These are phyloP conservation scores for Labroides dimidiatus DNA, from an alignment of 2,797 vertebrate species.

Conservation along the genomic window DNA sequence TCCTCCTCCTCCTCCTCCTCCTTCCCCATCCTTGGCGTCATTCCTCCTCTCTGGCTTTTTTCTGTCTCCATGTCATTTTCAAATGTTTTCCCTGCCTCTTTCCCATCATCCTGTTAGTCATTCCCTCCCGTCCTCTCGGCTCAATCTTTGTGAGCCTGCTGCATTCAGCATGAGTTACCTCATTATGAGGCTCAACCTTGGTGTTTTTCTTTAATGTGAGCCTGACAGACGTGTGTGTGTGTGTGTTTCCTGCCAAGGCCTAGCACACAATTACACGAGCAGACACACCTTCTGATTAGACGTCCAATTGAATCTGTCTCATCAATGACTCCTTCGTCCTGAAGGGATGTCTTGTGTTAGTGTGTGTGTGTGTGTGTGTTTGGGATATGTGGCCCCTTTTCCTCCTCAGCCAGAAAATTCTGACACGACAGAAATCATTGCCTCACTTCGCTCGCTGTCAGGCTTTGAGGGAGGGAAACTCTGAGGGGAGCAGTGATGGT, in stretches of 20 bases:
- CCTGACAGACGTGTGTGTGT: too few species aligned
- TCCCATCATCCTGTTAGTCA: slow-evolving; percentile 45
- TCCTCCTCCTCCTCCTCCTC: slow-evolving; percentile 5
- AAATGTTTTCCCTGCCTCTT: slow-evolving; percentile 24
- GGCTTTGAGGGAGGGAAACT: slow-evolving; percentile 13
- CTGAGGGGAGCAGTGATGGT: slow-evolving; percentile 15
- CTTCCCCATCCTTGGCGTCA: slow-evolving; percentile 10
- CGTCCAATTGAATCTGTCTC: slow-evolving; percentile 56
- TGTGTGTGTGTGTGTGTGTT: slow-evolving; percentile 17
- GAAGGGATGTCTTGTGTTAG: slow-evolving; percentile 31
- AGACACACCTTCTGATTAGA: slow-evolving; percentile 54
- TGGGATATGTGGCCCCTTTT: slow-evolving; percentile 23
- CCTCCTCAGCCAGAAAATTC: slow-evolving; percentile 28
- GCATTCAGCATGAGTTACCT: slow-evolving; percentile 73
- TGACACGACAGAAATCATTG: slow-evolving; percentile 62
- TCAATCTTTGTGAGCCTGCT: slow-evolving; percentile 46
- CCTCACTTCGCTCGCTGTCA: slow-evolving; percentile 64
- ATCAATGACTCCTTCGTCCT: slow-evolving; percentile 41
- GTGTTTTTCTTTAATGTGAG: slow-evolving; percentile 44
- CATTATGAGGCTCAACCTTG: slow-evolving; percentile 68
- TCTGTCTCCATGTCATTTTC: slow-evolving; percentile 33
- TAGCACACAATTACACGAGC: slow-evolving; percentile 20
- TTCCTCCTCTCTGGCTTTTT: slow-evolving; percentile 32
- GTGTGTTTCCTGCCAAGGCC: slow-evolving; percentile 41
- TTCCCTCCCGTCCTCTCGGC: slow-evolving; percentile 58